phyloP scores from a whole-genome alignment of 2,888 invertebrate species.

The Catocala fraxini region DNA sequence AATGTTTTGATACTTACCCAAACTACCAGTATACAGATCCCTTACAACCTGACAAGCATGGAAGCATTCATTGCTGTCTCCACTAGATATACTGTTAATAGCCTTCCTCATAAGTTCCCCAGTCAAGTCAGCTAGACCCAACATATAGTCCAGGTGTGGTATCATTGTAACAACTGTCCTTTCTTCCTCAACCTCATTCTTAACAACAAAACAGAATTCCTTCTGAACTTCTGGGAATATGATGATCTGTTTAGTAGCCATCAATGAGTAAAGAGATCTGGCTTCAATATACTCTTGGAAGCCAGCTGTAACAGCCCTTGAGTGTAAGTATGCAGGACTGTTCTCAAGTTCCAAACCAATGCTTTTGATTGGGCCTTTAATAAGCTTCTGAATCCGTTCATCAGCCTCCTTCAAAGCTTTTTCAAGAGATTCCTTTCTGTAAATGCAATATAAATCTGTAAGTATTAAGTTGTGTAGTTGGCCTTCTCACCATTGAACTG shows the following conservation, averaged over 20 bases:
- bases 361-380: constrained; percentile 80
- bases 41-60: constrained; percentile 91
- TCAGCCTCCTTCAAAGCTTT: constrained; percentile 85
- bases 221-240: constrained; percentile 88
- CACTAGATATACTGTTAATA: constrained; percentile 93
- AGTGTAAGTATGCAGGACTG: constrained; percentile 88
- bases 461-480: too few relatives aligned
- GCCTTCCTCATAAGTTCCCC: constrained; percentile 97
- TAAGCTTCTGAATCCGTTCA: constrained; percentile 89
- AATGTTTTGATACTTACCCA: constrained; percentile 74
- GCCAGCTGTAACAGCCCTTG: constrained; percentile 76
- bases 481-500: too few relatives aligned
- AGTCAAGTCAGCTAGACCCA: constrained; percentile 95
- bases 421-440: constrained; percentile 70
- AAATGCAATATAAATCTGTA: constrained; percentile 29
- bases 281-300: constrained; percentile 96
- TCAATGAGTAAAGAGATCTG: constrained; percentile 91
- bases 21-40: constrained; percentile 88
- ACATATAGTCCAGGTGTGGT: constrained; percentile 87
- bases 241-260: constrained; percentile 88
- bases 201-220: constrained; percentile 78
- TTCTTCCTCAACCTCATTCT: constrained; percentile 52
- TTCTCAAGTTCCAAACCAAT: constrained; percentile 92
- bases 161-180: constrained; percentile 68
- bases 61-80: constrained; percentile 91